Conservation (phyloP, 2,113 vertebrate species). For the Mesoclemmys tuberculata region DNA sequence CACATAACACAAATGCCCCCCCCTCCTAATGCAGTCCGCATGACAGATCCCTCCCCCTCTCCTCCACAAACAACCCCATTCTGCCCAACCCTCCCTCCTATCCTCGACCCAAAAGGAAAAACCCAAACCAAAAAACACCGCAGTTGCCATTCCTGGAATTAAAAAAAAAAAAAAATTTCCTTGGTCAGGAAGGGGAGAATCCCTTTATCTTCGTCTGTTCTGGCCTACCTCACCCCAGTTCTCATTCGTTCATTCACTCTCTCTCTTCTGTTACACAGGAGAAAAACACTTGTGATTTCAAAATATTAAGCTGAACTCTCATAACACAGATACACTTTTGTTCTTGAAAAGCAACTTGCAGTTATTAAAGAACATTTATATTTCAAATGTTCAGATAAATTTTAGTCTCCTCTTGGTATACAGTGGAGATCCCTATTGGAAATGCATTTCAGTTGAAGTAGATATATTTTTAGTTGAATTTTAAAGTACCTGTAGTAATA, state of each 20-base stretch:
- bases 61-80: neutral
- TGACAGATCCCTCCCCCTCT: neutral
- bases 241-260: neutral
- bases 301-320: neutral
- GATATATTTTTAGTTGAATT: neutral
- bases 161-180: neutral
- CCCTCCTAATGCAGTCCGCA: too few species aligned
- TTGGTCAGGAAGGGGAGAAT: neutral
- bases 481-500: neutral
- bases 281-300: neutral
- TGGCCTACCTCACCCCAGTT: neutral
- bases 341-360: neutral
- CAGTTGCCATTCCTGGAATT: neutral
- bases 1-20: too few species aligned
- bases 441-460: neutral
- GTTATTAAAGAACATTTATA: neutral
- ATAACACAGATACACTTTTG: neutral
- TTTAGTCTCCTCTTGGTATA: neutral
- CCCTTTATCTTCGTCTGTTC: neutral
- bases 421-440: neutral
- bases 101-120: neutral
- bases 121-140: neutral
- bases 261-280: neutral
- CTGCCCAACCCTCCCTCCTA: neutral
- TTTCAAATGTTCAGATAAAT: neutral